Base-by-base conservation (phyloP, 2,113 vertebrate genomes). In the Amblyopsis rosae region DNA sequence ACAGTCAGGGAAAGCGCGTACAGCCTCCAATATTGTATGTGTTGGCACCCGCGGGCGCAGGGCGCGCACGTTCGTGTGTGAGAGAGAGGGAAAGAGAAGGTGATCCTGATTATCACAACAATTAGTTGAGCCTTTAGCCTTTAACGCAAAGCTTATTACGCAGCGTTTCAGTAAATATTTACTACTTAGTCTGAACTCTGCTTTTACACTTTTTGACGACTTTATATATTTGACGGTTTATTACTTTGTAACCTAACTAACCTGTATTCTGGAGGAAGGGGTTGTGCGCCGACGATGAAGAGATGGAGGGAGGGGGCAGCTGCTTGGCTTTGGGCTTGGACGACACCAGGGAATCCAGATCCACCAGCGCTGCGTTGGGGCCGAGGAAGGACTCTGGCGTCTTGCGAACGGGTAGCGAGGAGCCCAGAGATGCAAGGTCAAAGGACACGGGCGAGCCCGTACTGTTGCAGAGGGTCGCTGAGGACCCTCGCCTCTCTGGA, bases 331-430 rank as follows among this genome's bases (percentile, higher is more conserved):
- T 94, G 69, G 93, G 92, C 87, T 93, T 94, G 58, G 95, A 94
- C 8, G 94, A 94, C 76, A 97, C 83, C 70, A 97, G 86, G 0
- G 95, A 95, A 84, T 97, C 96, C 49, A 97, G 90, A 76, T 97
- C 95, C 6, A 97, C 95, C 0, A 97, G 93, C 0, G 95, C 90
- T 0, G 96, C 95, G 0, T 96, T 96, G 70, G 96, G 96, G 12
- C 96, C 95, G 59, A 97, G 90, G 85, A 97, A 97, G 0, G 96
- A 96, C 86, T 97, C 95, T 0, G 96, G 96, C 0, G 95, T 97
- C 86, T 96, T 96, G 50, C 95, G 92, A 4, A 93, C 91, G 8
- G 95, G 93, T 3, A 94, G 92, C 0, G 93, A 93, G 4, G 94
- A 88, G n/a, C 93, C 88, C 46, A 97, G 88, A 11, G 95, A 93